These are phyloP conservation scores for Cheilosia grossa DNA, from an alignment of 2,888 invertebrate species.

Conservation along the genomic window DNA sequence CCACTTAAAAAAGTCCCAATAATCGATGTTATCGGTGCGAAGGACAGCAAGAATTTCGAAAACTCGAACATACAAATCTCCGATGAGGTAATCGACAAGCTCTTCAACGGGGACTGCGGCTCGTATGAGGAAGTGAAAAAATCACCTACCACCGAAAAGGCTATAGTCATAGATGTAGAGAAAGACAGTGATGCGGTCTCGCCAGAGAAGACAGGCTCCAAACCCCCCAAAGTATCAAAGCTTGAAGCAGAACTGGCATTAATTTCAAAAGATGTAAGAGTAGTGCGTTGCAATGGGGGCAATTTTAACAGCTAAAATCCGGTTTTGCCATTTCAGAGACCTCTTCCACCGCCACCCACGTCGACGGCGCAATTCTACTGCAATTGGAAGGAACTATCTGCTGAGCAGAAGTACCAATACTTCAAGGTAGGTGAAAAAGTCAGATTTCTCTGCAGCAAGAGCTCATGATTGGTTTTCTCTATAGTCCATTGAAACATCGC, in stretches of 20 bases:
- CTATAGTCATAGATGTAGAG: conserved; percentile 1
- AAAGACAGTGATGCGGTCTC: conserved; percentile 34
- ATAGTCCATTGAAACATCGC: conserved; percentile 78
- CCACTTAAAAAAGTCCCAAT: conserved; percentile 79
- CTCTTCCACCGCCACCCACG: conserved; percentile 78
- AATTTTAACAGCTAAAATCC: background rate
- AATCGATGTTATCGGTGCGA: conserved; percentile 79
- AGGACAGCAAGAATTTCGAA: conserved; percentile 77
- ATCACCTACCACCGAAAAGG: conserved; percentile 18
- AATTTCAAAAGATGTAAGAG: conserved; percentile 33
- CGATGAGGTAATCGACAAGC: conserved; percentile 82
- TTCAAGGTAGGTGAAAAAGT: conserved; percentile 77
- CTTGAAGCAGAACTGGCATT: conserved; percentile 10
- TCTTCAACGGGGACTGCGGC: conserved; percentile 82
- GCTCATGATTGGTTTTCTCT: conserved; percentile 14
- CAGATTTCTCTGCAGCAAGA: background rate
- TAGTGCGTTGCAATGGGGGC: background rate
- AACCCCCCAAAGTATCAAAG: conserved; percentile 32
- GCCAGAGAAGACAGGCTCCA: conserved; percentile 1
- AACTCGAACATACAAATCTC: conserved; percentile 79
- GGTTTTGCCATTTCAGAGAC: conserved; percentile 70
- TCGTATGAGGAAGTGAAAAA: conserved; percentile 80
- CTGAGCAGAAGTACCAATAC: conserved; percentile 80
- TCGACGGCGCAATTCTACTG: conserved; percentile 81
- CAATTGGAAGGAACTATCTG: conserved; percentile 81